These are phyloP conservation scores for Hyla sarda DNA, from an alignment of 2,113 vertebrate species.

Conservation along the genomic window DNA sequence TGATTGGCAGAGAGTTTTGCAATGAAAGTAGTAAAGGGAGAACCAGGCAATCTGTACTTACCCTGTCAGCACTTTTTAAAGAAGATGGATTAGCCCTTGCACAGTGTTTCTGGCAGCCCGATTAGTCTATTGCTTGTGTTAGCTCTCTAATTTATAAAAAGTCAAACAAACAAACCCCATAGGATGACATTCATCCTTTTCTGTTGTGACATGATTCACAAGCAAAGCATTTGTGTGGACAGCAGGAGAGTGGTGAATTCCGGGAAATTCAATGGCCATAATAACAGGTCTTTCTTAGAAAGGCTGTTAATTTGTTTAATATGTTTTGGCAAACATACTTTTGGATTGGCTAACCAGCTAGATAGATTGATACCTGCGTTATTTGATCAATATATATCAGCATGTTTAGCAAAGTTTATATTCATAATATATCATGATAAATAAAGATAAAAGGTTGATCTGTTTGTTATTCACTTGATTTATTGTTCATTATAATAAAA, in stretches of 20 bases:
- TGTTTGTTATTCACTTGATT: too few relatives aligned
- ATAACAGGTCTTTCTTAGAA: neutral
- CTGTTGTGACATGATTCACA: slow-evolving; percentile 57
- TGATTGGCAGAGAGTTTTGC: slow-evolving; percentile 52
- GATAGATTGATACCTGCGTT: neutral
- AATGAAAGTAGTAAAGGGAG: slow-evolving; percentile 54
- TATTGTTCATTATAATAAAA: too few relatives aligned
- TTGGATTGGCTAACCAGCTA: neutral
- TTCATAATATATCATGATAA: too few relatives aligned
- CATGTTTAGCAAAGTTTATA: too few relatives aligned
- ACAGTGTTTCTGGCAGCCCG: slow-evolving; percentile 54
- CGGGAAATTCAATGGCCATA: slow-evolving; percentile 43
- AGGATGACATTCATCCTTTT: slow-evolving; percentile 57
- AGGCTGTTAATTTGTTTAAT: slow-evolving; percentile 11
- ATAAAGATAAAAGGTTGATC: too few relatives aligned
- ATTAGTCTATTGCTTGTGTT: slow-evolving; percentile 59
- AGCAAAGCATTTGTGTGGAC: slow-evolving; percentile 50
- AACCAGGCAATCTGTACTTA: slow-evolving; percentile 53
- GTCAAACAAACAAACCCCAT: slow-evolving; percentile 60
- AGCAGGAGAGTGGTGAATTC: slow-evolving; percentile 45
- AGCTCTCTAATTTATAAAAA: slow-evolving; percentile 59
- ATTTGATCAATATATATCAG: too few relatives aligned
- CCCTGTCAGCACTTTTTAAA: slow-evolving; percentile 59
- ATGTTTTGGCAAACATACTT: neutral
- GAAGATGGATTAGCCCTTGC: slow-evolving; percentile 58